A percentile compares a stretch with the other conserved stretches of the same genome.
Evolutionary conservation across 2,888 invertebrate species (phyloP).

Genomic region (Phyllotreta striolata): DNA sequence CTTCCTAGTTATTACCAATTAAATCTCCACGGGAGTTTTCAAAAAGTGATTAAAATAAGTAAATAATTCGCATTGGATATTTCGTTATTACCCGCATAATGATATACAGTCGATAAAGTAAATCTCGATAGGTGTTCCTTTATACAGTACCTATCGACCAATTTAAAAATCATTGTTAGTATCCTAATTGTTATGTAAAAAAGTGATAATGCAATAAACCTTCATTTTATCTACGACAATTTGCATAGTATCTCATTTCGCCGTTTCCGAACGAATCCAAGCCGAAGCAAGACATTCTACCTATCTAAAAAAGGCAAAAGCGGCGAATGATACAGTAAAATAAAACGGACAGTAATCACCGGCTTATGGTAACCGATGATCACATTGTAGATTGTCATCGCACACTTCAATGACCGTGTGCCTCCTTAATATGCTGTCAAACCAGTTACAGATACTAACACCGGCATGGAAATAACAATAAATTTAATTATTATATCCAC

Average conservation of each 20-base stretch:
- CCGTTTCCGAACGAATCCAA: constrained; percentile 23
- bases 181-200: no score
- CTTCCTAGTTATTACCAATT: constrained; percentile 13
- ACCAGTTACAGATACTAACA: constrained; percentile 38
- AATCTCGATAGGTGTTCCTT: no score
- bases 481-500: constrained; percentile 31
- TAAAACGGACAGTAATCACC: constrained; percentile 30
- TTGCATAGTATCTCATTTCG: constrained; percentile 15
- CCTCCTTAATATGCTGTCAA: constrained; percentile 42
- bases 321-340: constrained; percentile 31
- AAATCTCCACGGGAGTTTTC: constrained; percentile 3
- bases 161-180: no score
- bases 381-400: constrained; percentile 47
- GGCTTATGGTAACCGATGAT: constrained; percentile 39
- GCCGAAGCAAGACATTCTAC: constrained; percentile 20
- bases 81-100: no score
- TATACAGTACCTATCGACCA: no score
- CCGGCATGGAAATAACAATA: constrained; percentile 38
- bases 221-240: neutral
- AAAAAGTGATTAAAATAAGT: constrained; percentile 17
- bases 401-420: constrained; percentile 42
- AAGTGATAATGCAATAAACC: no score
- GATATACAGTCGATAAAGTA: no score
- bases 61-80: constrained; percentile 8
- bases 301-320: constrained; percentile 26